Evolutionary conservation across 1,140 invertebrate genomes (phyloP).

Genomic region (Ceratoteleas bidentatus): DNA sequence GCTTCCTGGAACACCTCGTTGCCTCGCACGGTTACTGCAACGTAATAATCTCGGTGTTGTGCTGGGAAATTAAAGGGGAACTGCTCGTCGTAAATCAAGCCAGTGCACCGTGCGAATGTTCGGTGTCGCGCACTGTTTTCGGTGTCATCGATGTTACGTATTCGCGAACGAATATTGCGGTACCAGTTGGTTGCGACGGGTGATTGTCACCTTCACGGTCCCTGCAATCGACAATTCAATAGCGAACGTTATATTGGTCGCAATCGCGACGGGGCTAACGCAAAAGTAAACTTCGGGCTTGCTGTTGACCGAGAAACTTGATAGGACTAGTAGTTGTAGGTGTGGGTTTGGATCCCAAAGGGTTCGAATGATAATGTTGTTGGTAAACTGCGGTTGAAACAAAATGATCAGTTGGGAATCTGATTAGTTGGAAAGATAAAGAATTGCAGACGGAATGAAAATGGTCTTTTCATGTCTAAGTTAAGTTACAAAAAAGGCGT

Average conservation of each 20-base stretch:
- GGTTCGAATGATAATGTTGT: too few species aligned
- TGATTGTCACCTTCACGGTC: constrained; percentile 80
- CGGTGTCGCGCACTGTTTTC: constrained; percentile 28
- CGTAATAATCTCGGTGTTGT: too few species aligned
- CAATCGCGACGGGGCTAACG: constrained; percentile 20
- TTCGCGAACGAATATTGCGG: constrained; percentile 71
- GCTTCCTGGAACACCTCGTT: too few species aligned
- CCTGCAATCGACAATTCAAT: constrained; percentile 72
- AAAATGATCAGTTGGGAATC: not conserved
- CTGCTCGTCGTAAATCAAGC: constrained; percentile 55
- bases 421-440: too few species aligned
- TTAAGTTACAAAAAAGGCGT: too few species aligned
- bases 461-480: too few species aligned
- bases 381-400: too few species aligned
- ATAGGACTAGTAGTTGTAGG: too few species aligned
- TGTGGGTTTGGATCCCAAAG: too few species aligned
- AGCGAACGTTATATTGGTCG: constrained; percentile 39
- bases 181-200: constrained; percentile 76
- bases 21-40: too few species aligned
- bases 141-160: constrained; percentile 46
- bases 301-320: not conserved
- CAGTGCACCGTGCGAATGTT: constrained; percentile 60
- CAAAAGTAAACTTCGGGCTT: constrained; percentile 2
- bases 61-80: too few species aligned
- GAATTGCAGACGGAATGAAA: too few species aligned